Evolutionary conservation across 92 coral and sea anemone species (phyloP).

Genomic region (Diadumene lineata): DNA sequence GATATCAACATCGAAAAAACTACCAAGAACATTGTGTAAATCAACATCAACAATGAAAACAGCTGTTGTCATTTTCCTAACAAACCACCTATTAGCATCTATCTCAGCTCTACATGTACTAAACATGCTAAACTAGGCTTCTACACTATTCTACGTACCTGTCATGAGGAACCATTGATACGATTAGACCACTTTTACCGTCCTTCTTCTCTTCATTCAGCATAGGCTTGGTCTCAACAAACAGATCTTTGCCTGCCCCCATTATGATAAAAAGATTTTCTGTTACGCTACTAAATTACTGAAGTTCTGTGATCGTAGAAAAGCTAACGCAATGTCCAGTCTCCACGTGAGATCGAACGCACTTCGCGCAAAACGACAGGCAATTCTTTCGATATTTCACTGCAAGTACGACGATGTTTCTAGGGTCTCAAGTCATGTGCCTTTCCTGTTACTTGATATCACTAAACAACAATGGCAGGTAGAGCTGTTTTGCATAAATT

Average conservation of each 20-base stretch:
- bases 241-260: slow-evolving; percentile 82
- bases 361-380: background rate
- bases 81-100: too few species aligned
- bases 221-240: slow-evolving; percentile 69
- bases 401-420: background rate
- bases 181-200: slow-evolving; percentile 42
- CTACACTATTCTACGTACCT: slow-evolving; percentile 61
- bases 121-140: background rate
- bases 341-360: background rate
- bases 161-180: slow-evolving; percentile 72
- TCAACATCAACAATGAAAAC: background rate
- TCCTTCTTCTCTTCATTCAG: slow-evolving; percentile 44
- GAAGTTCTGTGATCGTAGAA: background rate
- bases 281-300: slow-evolving; percentile 1
- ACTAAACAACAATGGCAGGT: slow-evolving; percentile 25
- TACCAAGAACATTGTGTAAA: background rate
- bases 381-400: background rate
- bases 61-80: too few species aligned
- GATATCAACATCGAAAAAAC: background rate
- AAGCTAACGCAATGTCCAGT: background rate
- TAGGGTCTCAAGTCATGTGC: slow-evolving; percentile 18
- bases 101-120: background rate
- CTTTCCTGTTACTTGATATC: slow-evolving; percentile 19
- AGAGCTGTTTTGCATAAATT: background rate
- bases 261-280: slow-evolving; percentile 26